These are phyloP conservation scores for Auanema sp. DNA, from an alignment of 2,888 invertebrate species.

Conservation along the genomic window DNA sequence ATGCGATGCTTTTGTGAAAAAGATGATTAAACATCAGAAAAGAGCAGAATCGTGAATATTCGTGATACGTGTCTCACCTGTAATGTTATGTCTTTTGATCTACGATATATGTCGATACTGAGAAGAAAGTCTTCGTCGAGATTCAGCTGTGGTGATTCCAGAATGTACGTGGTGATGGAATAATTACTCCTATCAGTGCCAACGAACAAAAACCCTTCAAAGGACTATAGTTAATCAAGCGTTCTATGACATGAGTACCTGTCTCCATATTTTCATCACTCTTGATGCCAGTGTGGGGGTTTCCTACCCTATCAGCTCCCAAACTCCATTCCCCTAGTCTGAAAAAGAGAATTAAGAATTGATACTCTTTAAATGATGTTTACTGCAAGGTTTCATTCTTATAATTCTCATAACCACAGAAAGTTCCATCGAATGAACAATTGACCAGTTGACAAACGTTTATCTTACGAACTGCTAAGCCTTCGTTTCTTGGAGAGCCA, in stretches of 20 bases:
- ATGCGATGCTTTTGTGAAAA: too few relatives aligned
- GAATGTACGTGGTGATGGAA: slow-evolving; percentile 38
- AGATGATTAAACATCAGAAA: too few relatives aligned
- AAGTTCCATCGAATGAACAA: slow-evolving; percentile 40
- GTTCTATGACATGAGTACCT: background rate
- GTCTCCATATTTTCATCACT: slow-evolving; percentile 19
- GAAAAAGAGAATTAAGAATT: slow-evolving; percentile 7
- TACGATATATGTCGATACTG: slow-evolving; percentile 49
- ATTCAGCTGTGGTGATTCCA: slow-evolving; percentile 46
- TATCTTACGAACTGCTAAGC: slow-evolving; percentile 20
- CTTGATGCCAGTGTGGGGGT: slow-evolving; percentile 40
- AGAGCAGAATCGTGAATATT: too few relatives aligned
- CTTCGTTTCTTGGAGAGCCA: background rate
- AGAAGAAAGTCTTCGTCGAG: slow-evolving; percentile 43
- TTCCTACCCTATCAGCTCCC: slow-evolving; percentile 32
- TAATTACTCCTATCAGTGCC: slow-evolving; percentile 41
- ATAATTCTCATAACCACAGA: slow-evolving; percentile 44
- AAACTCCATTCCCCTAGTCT: slow-evolving; percentile 34
- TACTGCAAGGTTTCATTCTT: slow-evolving; percentile 34
- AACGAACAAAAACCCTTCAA: slow-evolving; percentile 48
- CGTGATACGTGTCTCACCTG: slow-evolving; percentile 24
- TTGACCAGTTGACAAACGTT: slow-evolving; percentile 36
- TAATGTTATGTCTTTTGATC: slow-evolving; percentile 52
- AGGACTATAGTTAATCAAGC: background rate
- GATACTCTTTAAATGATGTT: slow-evolving; percentile 6